Base-by-base conservation (phyloP, 2,888 invertebrate genomes). In the Pterostichus madidus region DNA sequence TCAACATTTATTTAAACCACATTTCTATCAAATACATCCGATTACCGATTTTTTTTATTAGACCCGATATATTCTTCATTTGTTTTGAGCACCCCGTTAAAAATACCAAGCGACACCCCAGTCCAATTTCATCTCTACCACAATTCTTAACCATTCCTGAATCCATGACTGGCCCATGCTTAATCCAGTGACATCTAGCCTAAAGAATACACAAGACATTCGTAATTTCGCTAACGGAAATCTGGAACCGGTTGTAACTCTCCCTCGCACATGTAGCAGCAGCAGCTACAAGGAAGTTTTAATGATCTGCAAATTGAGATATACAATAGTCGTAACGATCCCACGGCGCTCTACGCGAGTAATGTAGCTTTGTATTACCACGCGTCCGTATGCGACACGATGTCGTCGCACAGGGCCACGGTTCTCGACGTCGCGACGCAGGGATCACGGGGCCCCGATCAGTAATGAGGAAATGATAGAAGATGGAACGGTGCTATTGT, bases 221-320 rank as follows among this genome's bases (percentile, higher is more conserved):
- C 39, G 39, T 68, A 68, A 68, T 68, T 44, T 17, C 56, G 0
- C 39, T 39, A 39, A 39, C 39, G 32, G 15, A 39, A 52, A 64
- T 64, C 13, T 52, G 5, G 52, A 5, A 5, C n/a, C 13, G 39
- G 24, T 24, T 35, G 35, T 35, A 35, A 13, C 13, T 39, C 17
- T 44, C 5, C 8, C 46, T 6, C 68, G 6, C 8, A 44, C 11
- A 44, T 71, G 44, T 17, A 56, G 2, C 56, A 56, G 44, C 13
- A 64, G 35, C n/a, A 68, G 44, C 44, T 71, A 71, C 44, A 31
- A 59, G 17, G 31, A 81, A 81, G 59, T 81, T 81, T 81, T 81
- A 81, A 81, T 81, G 81, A 81, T 81, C 81, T 81, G 73, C 81
- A 81, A 81, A 81, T 81, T 73, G 73, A 81, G 81, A 81, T 73